These are phyloP conservation scores for Hucho hucho DNA, from an alignment of 2,113 vertebrate species.

Conservation along the genomic window DNA sequence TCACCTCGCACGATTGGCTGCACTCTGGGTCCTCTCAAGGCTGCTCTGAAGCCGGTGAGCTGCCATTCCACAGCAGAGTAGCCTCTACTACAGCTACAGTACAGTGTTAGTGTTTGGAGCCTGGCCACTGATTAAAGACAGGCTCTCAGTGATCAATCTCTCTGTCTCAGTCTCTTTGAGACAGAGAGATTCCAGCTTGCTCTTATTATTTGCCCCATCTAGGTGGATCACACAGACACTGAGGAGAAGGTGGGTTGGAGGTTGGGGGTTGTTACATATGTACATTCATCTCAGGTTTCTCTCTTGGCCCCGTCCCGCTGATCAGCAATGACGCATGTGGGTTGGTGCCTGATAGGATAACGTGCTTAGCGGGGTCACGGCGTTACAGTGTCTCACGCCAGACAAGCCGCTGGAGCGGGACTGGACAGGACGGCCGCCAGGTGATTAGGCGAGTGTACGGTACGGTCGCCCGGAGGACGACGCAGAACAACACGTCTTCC, in stretches of 20 bases:
- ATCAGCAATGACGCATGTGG: slow-evolving; percentile 57
- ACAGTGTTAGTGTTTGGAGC: slow-evolving; percentile 53
- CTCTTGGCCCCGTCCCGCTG: neutral
- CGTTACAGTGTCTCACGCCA: neutral
- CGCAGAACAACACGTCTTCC: too few relatives aligned
- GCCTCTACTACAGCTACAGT: too few relatives aligned
- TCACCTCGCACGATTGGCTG: too few relatives aligned
- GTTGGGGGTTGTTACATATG: neutral
- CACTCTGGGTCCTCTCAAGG: too few relatives aligned
- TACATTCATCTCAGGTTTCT: neutral
- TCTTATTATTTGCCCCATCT: too few relatives aligned
- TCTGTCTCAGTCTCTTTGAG: slow-evolving; percentile 42
- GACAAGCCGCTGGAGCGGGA: neutral
- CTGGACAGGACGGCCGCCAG: too few relatives aligned
- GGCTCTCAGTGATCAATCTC: slow-evolving; percentile 64
- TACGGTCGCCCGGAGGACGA: too few relatives aligned
- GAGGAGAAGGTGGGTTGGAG: neutral
- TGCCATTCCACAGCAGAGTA: too few relatives aligned
- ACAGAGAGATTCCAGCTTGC: too few relatives aligned
- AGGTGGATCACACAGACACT: too few relatives aligned
- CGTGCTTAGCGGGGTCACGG: slow-evolving; percentile 63
- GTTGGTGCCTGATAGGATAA: slow-evolving; percentile 69
- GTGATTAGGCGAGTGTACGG: too few relatives aligned
- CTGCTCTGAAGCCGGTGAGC: too few relatives aligned
- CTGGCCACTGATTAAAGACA: slow-evolving; percentile 66